Evolutionary conservation across 2,797 vertebrate species (phyloP).

Genomic region (Garrulus glandarius): DNA sequence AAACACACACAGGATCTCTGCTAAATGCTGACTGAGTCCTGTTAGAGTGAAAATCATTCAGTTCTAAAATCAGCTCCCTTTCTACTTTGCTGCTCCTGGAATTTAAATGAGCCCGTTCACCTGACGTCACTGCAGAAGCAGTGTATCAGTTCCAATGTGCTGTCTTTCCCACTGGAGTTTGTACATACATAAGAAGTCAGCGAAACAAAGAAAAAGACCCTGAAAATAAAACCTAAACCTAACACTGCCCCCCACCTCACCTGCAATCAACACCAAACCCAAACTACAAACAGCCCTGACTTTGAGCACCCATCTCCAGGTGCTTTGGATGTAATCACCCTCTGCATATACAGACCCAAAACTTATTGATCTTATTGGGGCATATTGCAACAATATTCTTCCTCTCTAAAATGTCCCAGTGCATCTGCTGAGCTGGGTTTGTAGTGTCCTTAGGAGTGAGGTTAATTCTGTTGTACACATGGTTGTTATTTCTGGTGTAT

Average conservation of each 20-base stretch:
- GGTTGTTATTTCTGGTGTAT: not conserved
- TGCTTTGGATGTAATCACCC: not conserved
- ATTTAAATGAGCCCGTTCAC: not conserved
- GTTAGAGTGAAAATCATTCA: not conserved
- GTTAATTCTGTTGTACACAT: not conserved
- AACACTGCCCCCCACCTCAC: not conserved
- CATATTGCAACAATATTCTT: not conserved
- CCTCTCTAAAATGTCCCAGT: not conserved
- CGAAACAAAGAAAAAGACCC: not conserved
- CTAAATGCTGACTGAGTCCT: not conserved
- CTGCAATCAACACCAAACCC: not conserved
- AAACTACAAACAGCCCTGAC: not conserved
- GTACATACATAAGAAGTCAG: fast-evolving
- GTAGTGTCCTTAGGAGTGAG: not conserved
- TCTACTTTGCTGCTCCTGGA: not conserved
- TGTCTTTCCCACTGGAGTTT: not conserved
- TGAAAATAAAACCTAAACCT: not conserved
- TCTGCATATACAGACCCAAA: not conserved
- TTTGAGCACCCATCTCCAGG: not conserved
- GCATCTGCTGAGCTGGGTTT: not conserved
- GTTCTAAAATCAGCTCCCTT: not conserved
- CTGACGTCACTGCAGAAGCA: not conserved
- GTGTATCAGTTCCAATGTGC: not conserved
- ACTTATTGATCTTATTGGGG: not conserved
- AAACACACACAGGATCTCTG: not conserved